Evolutionary conservation across 2,888 invertebrate genomes (phyloP).

Genomic region (Geophilus truncorum): DNA sequence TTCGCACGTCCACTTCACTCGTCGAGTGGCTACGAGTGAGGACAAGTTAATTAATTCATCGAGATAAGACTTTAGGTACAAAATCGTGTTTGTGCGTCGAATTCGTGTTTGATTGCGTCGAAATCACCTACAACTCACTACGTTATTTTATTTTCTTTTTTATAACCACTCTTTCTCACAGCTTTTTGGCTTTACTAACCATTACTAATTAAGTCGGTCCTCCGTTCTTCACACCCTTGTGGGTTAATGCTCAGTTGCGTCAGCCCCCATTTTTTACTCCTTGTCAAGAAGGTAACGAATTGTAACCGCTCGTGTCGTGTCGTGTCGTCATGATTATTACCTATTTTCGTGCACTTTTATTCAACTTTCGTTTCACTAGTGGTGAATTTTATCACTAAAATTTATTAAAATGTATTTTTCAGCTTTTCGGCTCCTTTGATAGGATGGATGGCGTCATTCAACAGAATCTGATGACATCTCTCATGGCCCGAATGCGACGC

Average conservation of each 20-base stretch:
- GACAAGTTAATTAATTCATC: too few species aligned
- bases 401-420: background rate
- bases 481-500: slow-evolving; percentile 36
- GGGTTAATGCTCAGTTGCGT: slow-evolving; percentile 37
- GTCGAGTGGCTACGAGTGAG: too few species aligned
- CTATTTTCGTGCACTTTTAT: too few species aligned
- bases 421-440: slow-evolving; percentile 37
- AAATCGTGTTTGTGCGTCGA: background rate
- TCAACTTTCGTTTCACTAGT: too few species aligned
- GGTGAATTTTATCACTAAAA: background rate
- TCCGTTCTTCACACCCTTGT: background rate
- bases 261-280: slow-evolving; percentile 36
- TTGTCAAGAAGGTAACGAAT: slow-evolving; percentile 36
- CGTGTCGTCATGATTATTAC: too few species aligned
- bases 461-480: slow-evolving; percentile 38
- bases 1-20: too few species aligned
- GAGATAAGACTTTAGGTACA: too few species aligned
- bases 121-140: background rate
- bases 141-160: too few species aligned
- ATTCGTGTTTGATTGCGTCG: background rate
- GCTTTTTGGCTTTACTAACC: background rate
- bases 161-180: background rate
- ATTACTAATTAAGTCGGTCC: background rate
- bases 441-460: slow-evolving; percentile 41
- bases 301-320: background rate